phyloP scores from a whole-genome alignment of 1,140 invertebrate species.

The Vanessa atalanta region DNA sequence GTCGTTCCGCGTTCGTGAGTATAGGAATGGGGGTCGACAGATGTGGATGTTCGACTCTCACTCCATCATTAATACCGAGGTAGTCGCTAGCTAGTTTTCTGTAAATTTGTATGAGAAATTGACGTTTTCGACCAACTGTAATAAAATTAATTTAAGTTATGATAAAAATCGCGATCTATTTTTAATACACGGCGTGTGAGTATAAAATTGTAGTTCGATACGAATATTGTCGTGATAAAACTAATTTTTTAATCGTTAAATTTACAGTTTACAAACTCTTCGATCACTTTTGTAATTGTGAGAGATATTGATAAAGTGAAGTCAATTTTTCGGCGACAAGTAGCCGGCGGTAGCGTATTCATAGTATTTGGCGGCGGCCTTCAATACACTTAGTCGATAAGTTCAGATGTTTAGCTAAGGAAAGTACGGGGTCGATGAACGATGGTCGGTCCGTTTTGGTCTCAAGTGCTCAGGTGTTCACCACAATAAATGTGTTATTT shows the following conservation, averaged over 20 bases:
- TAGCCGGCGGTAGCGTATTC: conserved; percentile 42
- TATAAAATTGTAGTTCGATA: conserved; percentile 58
- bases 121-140: conserved; percentile 59
- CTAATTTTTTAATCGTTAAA: conserved; percentile 69
- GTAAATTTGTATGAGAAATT: conserved; percentile 30
- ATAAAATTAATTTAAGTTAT: conserved; percentile 41
- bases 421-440: conserved; percentile 24
- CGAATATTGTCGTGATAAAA: conserved; percentile 68
- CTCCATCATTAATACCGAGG: conserved; percentile 43
- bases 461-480: conserved; percentile 73
- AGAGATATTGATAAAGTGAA: conserved; percentile 61
- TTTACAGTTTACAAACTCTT: conserved; percentile 66
- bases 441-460: conserved; percentile 47
- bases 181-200: conserved; percentile 61
- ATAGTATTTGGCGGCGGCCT: conserved; percentile 44
- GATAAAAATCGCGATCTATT: conserved; percentile 61
- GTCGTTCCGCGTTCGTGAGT: not conserved
- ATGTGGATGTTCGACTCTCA: conserved; percentile 15
- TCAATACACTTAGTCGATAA: conserved; percentile 31
- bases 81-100: conserved; percentile 53
- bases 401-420: conserved; percentile 32
- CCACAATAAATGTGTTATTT: conserved; percentile 72
- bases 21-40: not conserved
- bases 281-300: conserved; percentile 77
- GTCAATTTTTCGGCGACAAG: conserved; percentile 63